Evolutionary conservation across 2,113 vertebrate genomes (phyloP).

Genomic region (Pterocles burchelli): DNA sequence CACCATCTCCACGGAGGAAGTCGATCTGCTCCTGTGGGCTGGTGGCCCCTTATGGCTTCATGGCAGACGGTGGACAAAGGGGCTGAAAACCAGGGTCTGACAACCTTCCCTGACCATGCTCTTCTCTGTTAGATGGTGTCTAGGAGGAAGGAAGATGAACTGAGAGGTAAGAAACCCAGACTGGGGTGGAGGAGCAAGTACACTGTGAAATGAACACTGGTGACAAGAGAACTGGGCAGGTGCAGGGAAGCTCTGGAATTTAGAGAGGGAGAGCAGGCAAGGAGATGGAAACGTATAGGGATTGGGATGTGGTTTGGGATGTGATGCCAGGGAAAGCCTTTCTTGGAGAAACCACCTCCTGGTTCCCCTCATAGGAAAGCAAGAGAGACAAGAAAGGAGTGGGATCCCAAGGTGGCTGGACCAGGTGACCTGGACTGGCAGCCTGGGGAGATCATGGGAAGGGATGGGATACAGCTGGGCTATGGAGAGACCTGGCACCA

Average conservation of each 20-base stretch:
- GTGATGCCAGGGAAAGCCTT: neutral
- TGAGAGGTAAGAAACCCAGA: neutral
- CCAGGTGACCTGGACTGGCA: neutral
- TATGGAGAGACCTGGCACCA: neutral
- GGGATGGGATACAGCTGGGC: neutral
- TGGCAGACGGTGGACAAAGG: neutral
- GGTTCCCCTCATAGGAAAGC: neutral
- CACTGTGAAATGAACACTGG: neutral
- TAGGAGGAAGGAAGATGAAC: neutral
- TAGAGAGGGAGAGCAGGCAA: neutral
- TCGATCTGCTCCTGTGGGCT: neutral
- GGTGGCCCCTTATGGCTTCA: neutral
- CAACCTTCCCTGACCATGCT: neutral
- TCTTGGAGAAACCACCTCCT: neutral
- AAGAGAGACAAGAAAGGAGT: neutral
- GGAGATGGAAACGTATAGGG: neutral
- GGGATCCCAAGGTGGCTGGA: neutral
- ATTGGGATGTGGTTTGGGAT: neutral
- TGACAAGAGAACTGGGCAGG: neutral
- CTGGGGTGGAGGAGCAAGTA: fast-evolving
- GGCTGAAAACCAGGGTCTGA: neutral
- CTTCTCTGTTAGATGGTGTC: neutral
- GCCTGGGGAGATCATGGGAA: neutral
- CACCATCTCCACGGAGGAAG: neutral
- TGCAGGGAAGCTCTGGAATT: neutral